phyloP scores from a whole-genome alignment of 1,140 invertebrate genomes.

The Patella vulgata region DNA sequence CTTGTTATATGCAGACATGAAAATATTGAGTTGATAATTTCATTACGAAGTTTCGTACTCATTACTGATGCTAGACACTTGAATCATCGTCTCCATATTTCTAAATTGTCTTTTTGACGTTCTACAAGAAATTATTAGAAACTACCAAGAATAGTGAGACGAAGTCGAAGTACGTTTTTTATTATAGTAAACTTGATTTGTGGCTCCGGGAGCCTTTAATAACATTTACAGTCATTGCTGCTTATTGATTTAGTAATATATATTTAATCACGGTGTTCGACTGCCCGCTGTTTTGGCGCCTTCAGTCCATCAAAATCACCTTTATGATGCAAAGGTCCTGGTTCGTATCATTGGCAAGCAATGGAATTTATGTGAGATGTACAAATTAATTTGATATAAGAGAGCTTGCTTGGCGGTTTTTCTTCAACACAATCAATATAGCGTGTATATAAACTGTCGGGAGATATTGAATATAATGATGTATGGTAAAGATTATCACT shows the following conservation, averaged over 20 bases:
- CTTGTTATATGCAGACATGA: no score
- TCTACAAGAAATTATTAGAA: constrained; percentile 2
- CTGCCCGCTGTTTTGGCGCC: constrained; percentile 1
- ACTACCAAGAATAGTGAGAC: neutral
- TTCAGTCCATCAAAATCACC: constrained; percentile 1
- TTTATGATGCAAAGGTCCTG: constrained; percentile 4
- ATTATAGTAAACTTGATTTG: neutral
- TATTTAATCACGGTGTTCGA: constrained; percentile 6
- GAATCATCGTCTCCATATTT: no score
- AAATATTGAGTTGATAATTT: no score
- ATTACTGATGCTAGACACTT: no score
- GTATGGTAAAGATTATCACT: no score
- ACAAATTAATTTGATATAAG: constrained; percentile 4
- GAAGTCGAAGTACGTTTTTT: neutral
- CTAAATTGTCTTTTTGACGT: neutral
- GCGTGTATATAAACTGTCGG: neutral
- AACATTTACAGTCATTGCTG: constrained; percentile 1
- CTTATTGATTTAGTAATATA: constrained; percentile 9
- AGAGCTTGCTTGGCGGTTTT: neutral
- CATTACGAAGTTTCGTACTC: no score
- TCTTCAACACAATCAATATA: constrained; percentile 3
- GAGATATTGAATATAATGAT: no score
- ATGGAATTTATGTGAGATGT: constrained; percentile 2
- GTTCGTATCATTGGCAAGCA: constrained; percentile 2
- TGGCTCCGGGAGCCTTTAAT: neutral